These are phyloP conservation scores for Xestia sexstrigata DNA, from an alignment of 2,888 invertebrate species.

Conservation along the genomic window DNA sequence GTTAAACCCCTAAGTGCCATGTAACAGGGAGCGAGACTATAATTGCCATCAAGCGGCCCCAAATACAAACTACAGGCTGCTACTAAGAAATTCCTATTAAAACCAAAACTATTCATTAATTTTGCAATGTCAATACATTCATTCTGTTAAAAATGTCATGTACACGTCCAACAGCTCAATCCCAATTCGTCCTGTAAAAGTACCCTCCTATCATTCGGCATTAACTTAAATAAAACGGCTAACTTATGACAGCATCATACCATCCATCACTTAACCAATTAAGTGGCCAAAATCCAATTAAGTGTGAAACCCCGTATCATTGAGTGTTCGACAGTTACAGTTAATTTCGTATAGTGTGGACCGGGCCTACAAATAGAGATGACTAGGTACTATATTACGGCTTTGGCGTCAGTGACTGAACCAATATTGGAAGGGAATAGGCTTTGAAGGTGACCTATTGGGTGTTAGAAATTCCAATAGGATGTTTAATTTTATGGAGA, in stretches of 20 bases:
- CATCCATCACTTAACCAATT: slow-evolving; percentile 51
- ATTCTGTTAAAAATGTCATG: not conserved
- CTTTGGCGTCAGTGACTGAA: slow-evolving; percentile 38
- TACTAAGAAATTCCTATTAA: no score
- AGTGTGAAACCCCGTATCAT: slow-evolving; percentile 44
- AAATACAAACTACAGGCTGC: no score
- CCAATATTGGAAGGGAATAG: slow-evolving; percentile 39
- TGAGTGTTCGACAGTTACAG: slow-evolving; percentile 52
- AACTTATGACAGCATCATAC: slow-evolving; percentile 20
- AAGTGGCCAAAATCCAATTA: slow-evolving; percentile 58
- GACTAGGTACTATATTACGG: slow-evolving; percentile 43
- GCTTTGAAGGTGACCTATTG: slow-evolving; percentile 26
- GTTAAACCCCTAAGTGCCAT: not conserved
- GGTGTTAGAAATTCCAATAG: not conserved
- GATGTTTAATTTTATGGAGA: not conserved
- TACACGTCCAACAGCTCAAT: not conserved
- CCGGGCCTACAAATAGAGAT: slow-evolving; percentile 52
- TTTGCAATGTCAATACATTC: not conserved
- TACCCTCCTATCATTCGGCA: no score
- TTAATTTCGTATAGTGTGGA: slow-evolving; percentile 59
- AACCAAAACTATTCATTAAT: no score
- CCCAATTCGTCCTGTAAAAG: no score
- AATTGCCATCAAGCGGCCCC: no score
- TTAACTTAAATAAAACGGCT: slow-evolving; percentile 7
- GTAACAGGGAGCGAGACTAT: no score